Conservation (phyloP, 2,797 vertebrate genomes). For the Hyperoplus lanceolatus region DNA sequence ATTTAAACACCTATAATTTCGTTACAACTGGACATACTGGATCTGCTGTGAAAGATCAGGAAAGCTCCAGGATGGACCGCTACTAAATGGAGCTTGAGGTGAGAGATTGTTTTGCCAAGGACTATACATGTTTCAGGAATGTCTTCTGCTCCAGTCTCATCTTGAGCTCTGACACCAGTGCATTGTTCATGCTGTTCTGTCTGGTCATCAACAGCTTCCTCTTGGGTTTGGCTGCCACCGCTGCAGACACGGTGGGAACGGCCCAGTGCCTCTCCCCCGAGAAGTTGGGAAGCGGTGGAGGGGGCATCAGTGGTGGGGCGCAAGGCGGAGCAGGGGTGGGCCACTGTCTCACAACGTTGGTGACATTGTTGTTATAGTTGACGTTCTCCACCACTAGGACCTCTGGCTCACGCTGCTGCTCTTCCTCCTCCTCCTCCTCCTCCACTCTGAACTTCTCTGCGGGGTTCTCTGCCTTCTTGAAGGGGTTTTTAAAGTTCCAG, state of each 20-base stretch:
- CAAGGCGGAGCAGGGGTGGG: constrained; percentile 68
- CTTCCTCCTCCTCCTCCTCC: constrained; percentile 76
- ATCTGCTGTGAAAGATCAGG: neutral
- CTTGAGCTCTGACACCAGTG: constrained; percentile 96
- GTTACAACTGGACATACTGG: neutral
- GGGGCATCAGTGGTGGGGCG: constrained; percentile 81
- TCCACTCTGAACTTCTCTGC: constrained; percentile 83
- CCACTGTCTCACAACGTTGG: constrained; percentile 64
- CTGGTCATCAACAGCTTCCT: constrained; percentile 75
- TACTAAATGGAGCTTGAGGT: constrained; percentile 6
- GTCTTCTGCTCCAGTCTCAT: constrained; percentile 93
- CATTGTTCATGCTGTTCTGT: constrained; percentile 83
- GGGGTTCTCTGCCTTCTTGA: constrained; percentile 74
- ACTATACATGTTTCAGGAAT: constrained; percentile 60
- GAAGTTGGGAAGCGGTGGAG: constrained; percentile 67
- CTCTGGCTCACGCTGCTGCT: constrained; percentile 27
- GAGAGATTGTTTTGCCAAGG: constrained; percentile 19
- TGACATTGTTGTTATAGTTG: constrained; percentile 90
- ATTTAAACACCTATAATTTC: neutral
- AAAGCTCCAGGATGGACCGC: neutral
- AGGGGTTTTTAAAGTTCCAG: constrained; percentile 84
- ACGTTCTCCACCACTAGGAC: constrained; percentile 73
- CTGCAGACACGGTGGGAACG: constrained; percentile 89
- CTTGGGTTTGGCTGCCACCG: constrained; percentile 80
- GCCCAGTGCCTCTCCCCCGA: constrained; percentile 77